A percentile compares a stretch with the other conserved stretches of the same genome.
Evolutionary conservation across 2,113 vertebrate species (phyloP).

Genomic region (Acrocephalus kingi): DNA sequence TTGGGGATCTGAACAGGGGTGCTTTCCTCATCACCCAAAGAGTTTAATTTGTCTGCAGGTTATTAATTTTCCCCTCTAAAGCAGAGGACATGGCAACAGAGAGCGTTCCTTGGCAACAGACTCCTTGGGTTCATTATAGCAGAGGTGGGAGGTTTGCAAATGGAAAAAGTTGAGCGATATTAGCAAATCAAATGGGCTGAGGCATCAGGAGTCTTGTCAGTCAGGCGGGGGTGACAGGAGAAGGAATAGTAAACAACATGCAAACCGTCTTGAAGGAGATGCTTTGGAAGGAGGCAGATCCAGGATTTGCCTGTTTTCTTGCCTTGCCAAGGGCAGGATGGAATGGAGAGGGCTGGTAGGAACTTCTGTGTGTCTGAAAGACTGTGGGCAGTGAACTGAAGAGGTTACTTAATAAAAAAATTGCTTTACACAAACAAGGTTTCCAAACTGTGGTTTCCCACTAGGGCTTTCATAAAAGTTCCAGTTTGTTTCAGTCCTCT

Average conservation of each 20-base stretch:
- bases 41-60: constrained; percentile 59
- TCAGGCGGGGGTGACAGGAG: not conserved
- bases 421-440: not conserved
- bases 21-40: not conserved
- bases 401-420: not conserved
- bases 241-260: constrained; percentile 38
- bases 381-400: not conserved
- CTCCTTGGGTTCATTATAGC: constrained; percentile 46
- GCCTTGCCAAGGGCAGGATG: not conserved
- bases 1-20: not conserved
- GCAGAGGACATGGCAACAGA: constrained; percentile 62
- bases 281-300: not conserved
- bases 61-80: constrained; percentile 60
- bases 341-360: not conserved
- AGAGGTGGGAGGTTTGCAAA: constrained; percentile 62
- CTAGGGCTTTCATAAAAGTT: not conserved
- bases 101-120: constrained; percentile 59
- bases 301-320: not conserved
- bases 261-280: not conserved
- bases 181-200: constrained; percentile 57
- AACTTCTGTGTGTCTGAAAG: too few species aligned
- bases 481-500: not conserved
- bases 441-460: not conserved
- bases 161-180: constrained; percentile 31
- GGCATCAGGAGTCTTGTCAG: constrained; percentile 28